Conservation (phyloP, 2,797 vertebrate genomes). For the Anguilla anguilla region DNA sequence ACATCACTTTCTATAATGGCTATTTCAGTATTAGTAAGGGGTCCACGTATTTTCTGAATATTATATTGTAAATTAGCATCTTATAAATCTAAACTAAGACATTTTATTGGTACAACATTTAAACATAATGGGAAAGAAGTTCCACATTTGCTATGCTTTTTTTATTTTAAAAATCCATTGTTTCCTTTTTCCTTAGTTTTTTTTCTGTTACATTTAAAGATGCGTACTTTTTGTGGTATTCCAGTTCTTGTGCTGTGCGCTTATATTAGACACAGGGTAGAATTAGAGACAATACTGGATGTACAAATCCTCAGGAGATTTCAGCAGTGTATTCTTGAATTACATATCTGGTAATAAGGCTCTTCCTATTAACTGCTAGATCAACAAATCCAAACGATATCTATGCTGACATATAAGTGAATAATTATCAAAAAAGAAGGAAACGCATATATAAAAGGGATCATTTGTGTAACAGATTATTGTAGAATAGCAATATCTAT, state of each 20-base stretch:
- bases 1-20: constrained; percentile 87
- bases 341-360: constrained; percentile 82
- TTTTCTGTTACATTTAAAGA: constrained; percentile 82
- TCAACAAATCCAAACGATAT: constrained; percentile 81
- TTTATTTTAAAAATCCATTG: neutral
- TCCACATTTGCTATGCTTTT: constrained; percentile 74
- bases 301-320: constrained; percentile 88
- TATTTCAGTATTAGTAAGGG: constrained; percentile 94
- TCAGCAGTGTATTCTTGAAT: constrained; percentile 79
- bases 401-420: constrained; percentile 83
- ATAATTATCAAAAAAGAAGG: constrained; percentile 87
- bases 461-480: constrained; percentile 95
- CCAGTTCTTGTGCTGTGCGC: constrained; percentile 89
- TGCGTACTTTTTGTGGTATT: constrained; percentile 90
- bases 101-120: constrained; percentile 34
- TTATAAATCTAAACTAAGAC: constrained; percentile 93
- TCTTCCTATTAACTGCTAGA: constrained; percentile 88
- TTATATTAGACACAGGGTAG: constrained; percentile 93
- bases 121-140: constrained; percentile 65
- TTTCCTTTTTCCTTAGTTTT: constrained; percentile 67
- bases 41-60: constrained; percentile 93
- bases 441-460: constrained; percentile 75
- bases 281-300: constrained; percentile 93
- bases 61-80: constrained; percentile 99
- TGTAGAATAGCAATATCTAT: constrained; percentile 98